phyloP scores from a whole-genome alignment of 2,113 vertebrate genomes.

The Calyptommatus sinebrachiatus region DNA sequence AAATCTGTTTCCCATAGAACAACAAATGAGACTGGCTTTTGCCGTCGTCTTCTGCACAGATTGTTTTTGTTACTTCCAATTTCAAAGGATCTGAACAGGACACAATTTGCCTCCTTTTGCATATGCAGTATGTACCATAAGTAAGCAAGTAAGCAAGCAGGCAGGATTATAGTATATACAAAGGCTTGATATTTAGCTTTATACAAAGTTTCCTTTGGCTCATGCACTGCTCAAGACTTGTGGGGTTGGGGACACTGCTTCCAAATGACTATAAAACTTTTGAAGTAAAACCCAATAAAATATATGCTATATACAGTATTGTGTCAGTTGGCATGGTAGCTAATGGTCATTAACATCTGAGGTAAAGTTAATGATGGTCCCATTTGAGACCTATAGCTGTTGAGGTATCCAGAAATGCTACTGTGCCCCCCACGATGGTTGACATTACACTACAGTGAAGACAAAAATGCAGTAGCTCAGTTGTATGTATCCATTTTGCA shows the following conservation, averaged over 20 bases:
- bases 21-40: constrained; percentile 74
- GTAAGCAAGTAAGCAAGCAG: constrained; percentile 17
- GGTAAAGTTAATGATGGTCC: no score
- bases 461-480: no score
- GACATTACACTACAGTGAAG: no score
- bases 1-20: constrained; percentile 80
- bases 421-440: no score
- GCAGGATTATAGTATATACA: not conserved
- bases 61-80: constrained; percentile 73
- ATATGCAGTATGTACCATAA: constrained; percentile 32
- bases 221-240: not conserved
- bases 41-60: constrained; percentile 69
- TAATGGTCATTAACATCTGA: no score
- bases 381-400: no score
- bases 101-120: constrained; percentile 51
- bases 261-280: no score
- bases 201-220: not conserved
- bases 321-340: no score
- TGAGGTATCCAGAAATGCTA: no score
- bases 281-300: no score
- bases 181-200: not conserved
- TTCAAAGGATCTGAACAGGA: constrained; percentile 53
- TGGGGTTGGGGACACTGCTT: not conserved
- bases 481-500: no score
- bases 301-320: no score